Conservation (phyloP, 2,797 vertebrate species). For the Lacerta agilis region DNA sequence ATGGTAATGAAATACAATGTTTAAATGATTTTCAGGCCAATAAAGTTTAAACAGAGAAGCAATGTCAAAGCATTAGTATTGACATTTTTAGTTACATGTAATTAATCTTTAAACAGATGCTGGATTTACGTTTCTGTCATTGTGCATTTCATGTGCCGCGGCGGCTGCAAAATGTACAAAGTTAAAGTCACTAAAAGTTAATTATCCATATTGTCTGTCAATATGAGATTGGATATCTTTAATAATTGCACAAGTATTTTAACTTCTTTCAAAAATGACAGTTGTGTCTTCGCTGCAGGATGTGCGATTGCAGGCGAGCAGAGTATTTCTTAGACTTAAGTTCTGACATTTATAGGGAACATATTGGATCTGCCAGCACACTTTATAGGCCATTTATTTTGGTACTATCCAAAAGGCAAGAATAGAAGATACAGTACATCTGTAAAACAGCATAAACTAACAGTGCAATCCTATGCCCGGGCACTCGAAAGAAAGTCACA, state of each 20-base stretch:
- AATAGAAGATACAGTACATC: neutral
- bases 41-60: conserved; percentile 37
- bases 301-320: neutral
- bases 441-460: neutral
- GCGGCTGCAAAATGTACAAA: conserved; percentile 20
- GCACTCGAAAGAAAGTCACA: too few species aligned
- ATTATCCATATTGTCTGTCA: neutral
- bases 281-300: conserved; percentile 1
- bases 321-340: neutral
- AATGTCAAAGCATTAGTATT: neutral
- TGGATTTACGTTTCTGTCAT: conserved; percentile 23
- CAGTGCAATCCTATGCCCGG: neutral
- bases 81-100: conserved; percentile 30
- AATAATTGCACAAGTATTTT: conserved; percentile 36
- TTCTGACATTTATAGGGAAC: neutral
- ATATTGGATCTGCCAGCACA: neutral
- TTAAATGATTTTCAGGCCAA: conserved; percentile 41
- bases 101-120: conserved; percentile 33
- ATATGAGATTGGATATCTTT: conserved; percentile 21
- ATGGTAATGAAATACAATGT: conserved; percentile 54
- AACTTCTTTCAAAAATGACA: neutral
- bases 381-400: conserved; percentile 4
- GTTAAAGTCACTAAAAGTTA: conserved; percentile 32
- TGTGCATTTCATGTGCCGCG: conserved; percentile 12
- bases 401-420: neutral